Percentiles rank a stretch among this genome's conserved stretches.
Evolutionary conservation across 2,113 vertebrate species (phyloP).

Genomic region (Notothenia rossii): DNA sequence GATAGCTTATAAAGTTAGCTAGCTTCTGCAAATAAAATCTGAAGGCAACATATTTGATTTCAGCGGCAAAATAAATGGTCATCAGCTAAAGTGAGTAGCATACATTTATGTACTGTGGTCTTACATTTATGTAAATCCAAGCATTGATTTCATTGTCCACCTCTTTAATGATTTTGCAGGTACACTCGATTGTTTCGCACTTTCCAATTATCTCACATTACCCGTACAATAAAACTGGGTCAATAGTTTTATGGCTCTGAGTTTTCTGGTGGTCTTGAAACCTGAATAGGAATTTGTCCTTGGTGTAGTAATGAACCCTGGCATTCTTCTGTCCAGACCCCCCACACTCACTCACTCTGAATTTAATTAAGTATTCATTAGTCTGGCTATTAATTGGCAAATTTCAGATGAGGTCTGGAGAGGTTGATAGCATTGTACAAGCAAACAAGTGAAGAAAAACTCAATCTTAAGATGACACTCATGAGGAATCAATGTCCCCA

Average conservation of each 20-base stretch:
- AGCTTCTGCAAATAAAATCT: not conserved
- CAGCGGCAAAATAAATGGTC: not conserved
- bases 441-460: not conserved
- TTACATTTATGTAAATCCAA: too few relatives aligned
- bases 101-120: not conserved
- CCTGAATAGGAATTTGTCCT: slow-evolving; percentile 51
- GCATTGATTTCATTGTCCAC: too few relatives aligned
- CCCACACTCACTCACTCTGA: slow-evolving; percentile 24
- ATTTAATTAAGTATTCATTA: slow-evolving; percentile 63
- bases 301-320: slow-evolving; percentile 48
- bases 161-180: not conserved
- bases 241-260: not conserved
- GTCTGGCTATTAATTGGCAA: slow-evolving; percentile 51
- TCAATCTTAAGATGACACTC: not conserved
- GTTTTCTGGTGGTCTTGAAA: slow-evolving; percentile 15
- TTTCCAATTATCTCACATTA: slow-evolving; percentile 15
- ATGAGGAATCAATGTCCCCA: slow-evolving; percentile 12
- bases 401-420: slow-evolving; percentile 50
- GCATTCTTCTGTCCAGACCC: slow-evolving; percentile 41
- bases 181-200: not conserved
- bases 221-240: slow-evolving; percentile 11
- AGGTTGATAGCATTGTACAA: slow-evolving; percentile 46
- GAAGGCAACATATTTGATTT: not conserved
- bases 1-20: not conserved
- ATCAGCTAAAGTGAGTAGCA: not conserved